Percentiles rank a stretch among this genome's conserved stretches.
phyloP scores from a whole-genome alignment of 2,888 invertebrate species.

The Pemphredon lugubris region DNA sequence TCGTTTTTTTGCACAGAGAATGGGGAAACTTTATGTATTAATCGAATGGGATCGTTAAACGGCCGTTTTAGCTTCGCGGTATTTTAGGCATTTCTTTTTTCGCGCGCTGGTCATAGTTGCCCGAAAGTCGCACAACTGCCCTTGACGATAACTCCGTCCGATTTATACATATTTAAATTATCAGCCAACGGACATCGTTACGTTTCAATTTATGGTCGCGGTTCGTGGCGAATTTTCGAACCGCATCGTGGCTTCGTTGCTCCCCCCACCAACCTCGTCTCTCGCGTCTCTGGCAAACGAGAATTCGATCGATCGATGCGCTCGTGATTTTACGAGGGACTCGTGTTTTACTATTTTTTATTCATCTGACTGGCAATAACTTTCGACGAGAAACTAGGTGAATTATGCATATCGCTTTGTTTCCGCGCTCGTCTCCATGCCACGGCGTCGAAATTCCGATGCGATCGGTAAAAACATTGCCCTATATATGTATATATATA shows the following conservation, averaged over 20 bases:
- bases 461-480: background rate
- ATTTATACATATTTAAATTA: slow-evolving; percentile 73
- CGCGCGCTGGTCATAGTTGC: background rate
- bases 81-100: background rate
- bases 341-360: slow-evolving; percentile 11
- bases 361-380: background rate
- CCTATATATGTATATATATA: too few relatives aligned
- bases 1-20: too few relatives aligned
- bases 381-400: background rate
- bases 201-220: slow-evolving; percentile 66
- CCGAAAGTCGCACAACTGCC: slow-evolving; percentile 28
- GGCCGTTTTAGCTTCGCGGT: too few relatives aligned
- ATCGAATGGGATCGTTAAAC: too few relatives aligned
- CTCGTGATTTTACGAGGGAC: slow-evolving; percentile 8
- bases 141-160: slow-evolving; percentile 67
- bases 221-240: slow-evolving; percentile 64
- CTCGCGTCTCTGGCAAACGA: background rate
- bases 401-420: background rate
- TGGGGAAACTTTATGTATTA: too few relatives aligned
- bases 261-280: background rate
- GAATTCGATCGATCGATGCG: slow-evolving; percentile 20
- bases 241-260: slow-evolving; percentile 25
- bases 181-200: slow-evolving; percentile 60
- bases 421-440: background rate
- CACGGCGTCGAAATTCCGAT: background rate